Base-by-base conservation (phyloP, 2,113 vertebrate species). In the Tinamus guttatus region DNA sequence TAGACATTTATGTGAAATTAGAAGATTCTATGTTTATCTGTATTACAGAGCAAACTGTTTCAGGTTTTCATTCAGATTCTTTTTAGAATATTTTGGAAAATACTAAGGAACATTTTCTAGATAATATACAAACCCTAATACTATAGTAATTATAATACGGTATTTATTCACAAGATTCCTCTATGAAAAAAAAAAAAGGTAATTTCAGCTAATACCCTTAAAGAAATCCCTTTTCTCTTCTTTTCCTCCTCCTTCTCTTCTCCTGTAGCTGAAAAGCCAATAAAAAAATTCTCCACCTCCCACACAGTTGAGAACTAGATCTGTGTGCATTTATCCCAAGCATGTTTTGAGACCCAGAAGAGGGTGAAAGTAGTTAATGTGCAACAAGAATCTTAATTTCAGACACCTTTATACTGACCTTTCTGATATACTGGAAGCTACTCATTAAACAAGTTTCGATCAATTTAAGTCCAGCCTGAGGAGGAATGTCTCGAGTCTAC, bases 271-370 rank as follows among this genome's bases (percentile, higher is more conserved):
- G 94, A 91, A 97, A 97, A 95, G 79, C 95, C 97, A 97, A 96
- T 98, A 92, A 96, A 95, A 96, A 90, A 86, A 88, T 94, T 96
- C 96, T 96, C 96, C 97, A 98, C 98, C 98, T 97, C 98, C 98
- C 97, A 97, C 95, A 86, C 94, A 95, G 93, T 97, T 97, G 91
- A 95, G 95, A 96, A 91, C 67, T 95, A 96, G 97, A 97, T 98
- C 90, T n/a, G 76, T 82, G 89, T 96, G 95, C 95, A 91, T 97
- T 96, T 94, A 95, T 97, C 94, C 94, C 87, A 94, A 94, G 94
- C 96, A 93, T 93, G 85, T 96, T 96, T 94, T 93, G 93, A 97
- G 88, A 97, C 85, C 95, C 92, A 97, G 94, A 93, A 95, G 93
- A 68, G 90, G 69, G 76, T 93, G 95, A 93, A 94, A 96, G 87